These are phyloP conservation scores for Psylliodes chrysocephalus DNA, from an alignment of 2,888 invertebrate species.

Conservation along the genomic window DNA sequence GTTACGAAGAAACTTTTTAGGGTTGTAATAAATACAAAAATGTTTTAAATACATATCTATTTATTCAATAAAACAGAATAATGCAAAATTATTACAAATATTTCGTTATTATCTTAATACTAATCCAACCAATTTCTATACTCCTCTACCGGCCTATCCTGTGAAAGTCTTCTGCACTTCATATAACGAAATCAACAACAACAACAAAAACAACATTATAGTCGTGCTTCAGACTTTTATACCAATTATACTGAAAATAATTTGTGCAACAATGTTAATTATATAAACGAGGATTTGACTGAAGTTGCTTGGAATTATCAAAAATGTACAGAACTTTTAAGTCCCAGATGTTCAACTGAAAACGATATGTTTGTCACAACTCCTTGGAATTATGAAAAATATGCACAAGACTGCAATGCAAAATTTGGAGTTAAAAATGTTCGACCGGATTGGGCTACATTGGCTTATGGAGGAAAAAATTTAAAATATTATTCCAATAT, in stretches of 20 bases:
- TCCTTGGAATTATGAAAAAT: slow-evolving; percentile 78
- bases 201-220: slow-evolving; percentile 71
- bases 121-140: slow-evolving; percentile 84
- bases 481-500: slow-evolving; percentile 76
- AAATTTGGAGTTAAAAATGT: slow-evolving; percentile 73
- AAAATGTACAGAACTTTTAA: slow-evolving; percentile 96
- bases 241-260: slow-evolving; percentile 82
- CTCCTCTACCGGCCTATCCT: slow-evolving; percentile 86
- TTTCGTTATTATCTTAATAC: no score
- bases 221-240: slow-evolving; percentile 78
- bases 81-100: no score
- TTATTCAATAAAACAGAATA: no score
- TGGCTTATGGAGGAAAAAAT: slow-evolving; percentile 84
- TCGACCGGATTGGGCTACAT: slow-evolving; percentile 69
- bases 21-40: no score
- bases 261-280: slow-evolving; percentile 74
- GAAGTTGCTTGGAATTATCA: slow-evolving; percentile 85
- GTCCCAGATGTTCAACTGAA: slow-evolving; percentile 81
- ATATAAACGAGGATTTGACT: slow-evolving; percentile 71
- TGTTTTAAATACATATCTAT: no score
- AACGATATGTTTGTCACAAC: slow-evolving; percentile 85
- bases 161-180: slow-evolving; percentile 72
- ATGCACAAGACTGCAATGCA: slow-evolving; percentile 74
- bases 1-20: no score
- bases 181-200: slow-evolving; percentile 55